These are phyloP conservation scores for Pituophis catenifer DNA, from an alignment of 2,113 vertebrate species.

Conservation along the genomic window DNA sequence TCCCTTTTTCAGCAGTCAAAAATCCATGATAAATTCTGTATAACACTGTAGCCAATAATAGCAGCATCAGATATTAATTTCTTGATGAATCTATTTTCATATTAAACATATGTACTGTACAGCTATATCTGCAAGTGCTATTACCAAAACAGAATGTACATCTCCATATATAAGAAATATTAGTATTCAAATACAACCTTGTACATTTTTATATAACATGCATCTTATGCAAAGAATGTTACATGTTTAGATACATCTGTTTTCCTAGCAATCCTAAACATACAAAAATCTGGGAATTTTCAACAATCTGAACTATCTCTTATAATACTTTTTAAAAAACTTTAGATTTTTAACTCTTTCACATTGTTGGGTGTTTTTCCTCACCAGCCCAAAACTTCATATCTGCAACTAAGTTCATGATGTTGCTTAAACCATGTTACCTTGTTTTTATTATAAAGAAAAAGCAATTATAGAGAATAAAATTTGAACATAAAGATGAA, in stretches of 20 bases:
- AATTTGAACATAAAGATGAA: slow-evolving; percentile 50
- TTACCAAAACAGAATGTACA: slow-evolving; percentile 77
- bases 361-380: slow-evolving; percentile 38
- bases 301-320: slow-evolving; percentile 61
- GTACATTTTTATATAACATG: slow-evolving; percentile 71
- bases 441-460: slow-evolving; percentile 50
- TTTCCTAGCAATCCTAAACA: slow-evolving; percentile 62
- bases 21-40: slow-evolving; percentile 81
- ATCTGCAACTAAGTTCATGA: slow-evolving; percentile 56
- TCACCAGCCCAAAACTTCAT: slow-evolving; percentile 59
- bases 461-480: slow-evolving; percentile 48
- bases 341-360: slow-evolving; percentile 39
- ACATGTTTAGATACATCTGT: slow-evolving; percentile 51
- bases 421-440: slow-evolving; percentile 55
- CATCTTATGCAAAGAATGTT: slow-evolving; percentile 73
- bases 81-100: slow-evolving; percentile 71
- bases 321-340: slow-evolving; percentile 33
- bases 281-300: slow-evolving; percentile 63
- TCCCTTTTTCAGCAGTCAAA: slow-evolving; percentile 78
- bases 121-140: slow-evolving; percentile 68
- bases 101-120: slow-evolving; percentile 36
- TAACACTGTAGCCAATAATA: slow-evolving; percentile 82
- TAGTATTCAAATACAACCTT: slow-evolving; percentile 70
- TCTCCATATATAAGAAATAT: slow-evolving; percentile 79
- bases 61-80: slow-evolving; percentile 83